Conservation (phyloP, 2,797 vertebrate genomes). For the Botia almorhae region DNA sequence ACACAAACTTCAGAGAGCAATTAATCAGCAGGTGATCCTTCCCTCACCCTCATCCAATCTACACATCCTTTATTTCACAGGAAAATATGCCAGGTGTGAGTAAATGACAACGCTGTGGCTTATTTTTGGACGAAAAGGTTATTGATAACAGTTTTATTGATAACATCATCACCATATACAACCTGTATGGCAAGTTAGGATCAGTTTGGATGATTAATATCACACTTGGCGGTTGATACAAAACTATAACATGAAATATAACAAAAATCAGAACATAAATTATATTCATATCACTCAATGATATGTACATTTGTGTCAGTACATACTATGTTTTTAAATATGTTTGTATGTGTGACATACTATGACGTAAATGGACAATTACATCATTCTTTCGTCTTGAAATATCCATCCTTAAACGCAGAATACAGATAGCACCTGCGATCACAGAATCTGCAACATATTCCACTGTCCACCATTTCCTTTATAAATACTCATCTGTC, state of each 20-base stretch:
- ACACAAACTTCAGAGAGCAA: conserved; percentile 13
- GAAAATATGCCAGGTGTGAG: no score
- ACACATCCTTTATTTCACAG: no score
- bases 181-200: not conserved
- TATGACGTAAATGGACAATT: conserved; percentile 10
- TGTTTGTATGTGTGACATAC: not conserved
- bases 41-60: no score
- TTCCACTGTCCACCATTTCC: conserved; percentile 21
- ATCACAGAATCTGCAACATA: not conserved
- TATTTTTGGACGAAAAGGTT: not conserved
- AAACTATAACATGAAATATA: no score
- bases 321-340: not conserved
- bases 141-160: not conserved
- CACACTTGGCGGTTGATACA: not conserved
- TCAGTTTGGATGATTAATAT: conserved; percentile 17
- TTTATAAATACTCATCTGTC: conserved; percentile 30
- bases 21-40: conserved; percentile 17
- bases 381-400: not conserved
- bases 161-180: not conserved
- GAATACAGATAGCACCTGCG: conserved; percentile 7
- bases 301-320: no score
- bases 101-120: no score
- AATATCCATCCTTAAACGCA: not conserved
- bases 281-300: not conserved
- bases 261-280: not conserved